Base-by-base conservation (phyloP, 2,797 vertebrate genomes). In the Aphelocoma californica region DNA sequence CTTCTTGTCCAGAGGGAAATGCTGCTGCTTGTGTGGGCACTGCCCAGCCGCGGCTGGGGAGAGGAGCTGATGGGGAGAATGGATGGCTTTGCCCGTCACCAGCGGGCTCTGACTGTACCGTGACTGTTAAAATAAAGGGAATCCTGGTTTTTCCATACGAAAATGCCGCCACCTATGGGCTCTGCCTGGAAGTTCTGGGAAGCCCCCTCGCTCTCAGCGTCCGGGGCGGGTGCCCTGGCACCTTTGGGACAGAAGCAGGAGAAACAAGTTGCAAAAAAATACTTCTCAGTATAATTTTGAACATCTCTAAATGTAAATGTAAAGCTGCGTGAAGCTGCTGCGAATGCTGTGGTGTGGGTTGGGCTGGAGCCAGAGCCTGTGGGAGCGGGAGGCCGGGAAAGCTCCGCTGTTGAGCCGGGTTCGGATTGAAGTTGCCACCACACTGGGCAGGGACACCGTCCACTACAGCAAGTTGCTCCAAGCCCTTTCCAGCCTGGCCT, bases 101-200 rank as follows among this genome's bases (percentile, higher is more conserved):
- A 4, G 3, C 13, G 28, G 50, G 16, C 78, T 74, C 81, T 16
- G 57, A 17, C 25, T 36, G 31, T 32, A 24, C 92, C 28, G 44
- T 7, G 80, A 19, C n/a, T 9, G 1, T 5, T 0, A 6, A 15
- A 12, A 40, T 40, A 40, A 28, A 3, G 28, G 38, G 14, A 74
- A 20, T 74, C 51, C 10, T 57, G 34, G 0, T 4, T 73, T 88
- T 66, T 58, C 64, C 32, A 2, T 10, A 2, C 44, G 34, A 47
- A 66, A 81, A 26, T 91, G 88, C 88, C 92, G 93, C 92, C 95
- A 87, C 88, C 97, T 94, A 2, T 78, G 73, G 93, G 88, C 94
- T 88, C 82, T 75, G 86, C 87, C 86, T 17, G 81, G 75, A 42
- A 90, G n/a, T 50, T 45, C 78, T 24, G 86, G 70, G 70, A 57